Percentiles rank a stretch among this genome's conserved stretches.
phyloP scores from a whole-genome alignment of 2,113 vertebrate species.

The Fregetta grallaria region DNA sequence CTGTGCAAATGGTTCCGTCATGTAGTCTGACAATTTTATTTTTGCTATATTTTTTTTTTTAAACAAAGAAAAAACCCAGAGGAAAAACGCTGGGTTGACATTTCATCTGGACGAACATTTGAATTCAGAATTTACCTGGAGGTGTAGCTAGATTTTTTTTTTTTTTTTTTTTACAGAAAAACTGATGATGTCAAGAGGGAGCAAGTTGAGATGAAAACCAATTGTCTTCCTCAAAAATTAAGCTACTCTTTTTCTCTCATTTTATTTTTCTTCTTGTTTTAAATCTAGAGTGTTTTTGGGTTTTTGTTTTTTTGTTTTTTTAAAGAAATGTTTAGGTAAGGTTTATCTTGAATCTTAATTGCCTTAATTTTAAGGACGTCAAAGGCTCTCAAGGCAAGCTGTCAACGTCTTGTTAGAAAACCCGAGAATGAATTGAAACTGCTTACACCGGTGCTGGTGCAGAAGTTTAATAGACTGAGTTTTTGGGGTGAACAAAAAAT shows the following conservation, averaged over 20 bases:
- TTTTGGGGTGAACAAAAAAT: constrained; percentile 82
- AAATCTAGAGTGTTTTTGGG: constrained; percentile 58
- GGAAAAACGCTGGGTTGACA: constrained; percentile 71
- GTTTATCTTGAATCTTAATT: constrained; percentile 97
- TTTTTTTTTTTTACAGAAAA: constrained; percentile 57
- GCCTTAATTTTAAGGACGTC: constrained; percentile 99
- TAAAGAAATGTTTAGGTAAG: constrained; percentile 91
- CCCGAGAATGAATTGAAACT: constrained; percentile 77
- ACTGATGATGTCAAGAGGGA: constrained; percentile 72
- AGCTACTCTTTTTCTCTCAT: constrained; percentile 85
- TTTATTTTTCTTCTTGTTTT: constrained; percentile 81
- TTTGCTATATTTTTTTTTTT: constrained; percentile 82
- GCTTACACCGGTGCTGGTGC: constrained; percentile 81
- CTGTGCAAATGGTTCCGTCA: constrained; percentile 88
- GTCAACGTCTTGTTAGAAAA: constrained; percentile 86
- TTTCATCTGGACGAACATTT: constrained; percentile 77
- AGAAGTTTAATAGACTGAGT: constrained; percentile 82
- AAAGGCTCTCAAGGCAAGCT: constrained; percentile 82
- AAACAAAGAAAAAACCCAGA: constrained; percentile 75
- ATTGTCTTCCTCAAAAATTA: constrained; percentile 94
- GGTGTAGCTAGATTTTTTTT: constrained; percentile 79
- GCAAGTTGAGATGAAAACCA: constrained; percentile 80
- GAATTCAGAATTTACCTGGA: constrained; percentile 81
- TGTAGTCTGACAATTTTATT: constrained; percentile 86
- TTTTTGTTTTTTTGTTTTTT: constrained; percentile 78